A percentile compares a stretch with the other conserved stretches of the same genome.
Conservation (phyloP, 2,888 invertebrate genomes). For the Fragum sueziense region DNA sequence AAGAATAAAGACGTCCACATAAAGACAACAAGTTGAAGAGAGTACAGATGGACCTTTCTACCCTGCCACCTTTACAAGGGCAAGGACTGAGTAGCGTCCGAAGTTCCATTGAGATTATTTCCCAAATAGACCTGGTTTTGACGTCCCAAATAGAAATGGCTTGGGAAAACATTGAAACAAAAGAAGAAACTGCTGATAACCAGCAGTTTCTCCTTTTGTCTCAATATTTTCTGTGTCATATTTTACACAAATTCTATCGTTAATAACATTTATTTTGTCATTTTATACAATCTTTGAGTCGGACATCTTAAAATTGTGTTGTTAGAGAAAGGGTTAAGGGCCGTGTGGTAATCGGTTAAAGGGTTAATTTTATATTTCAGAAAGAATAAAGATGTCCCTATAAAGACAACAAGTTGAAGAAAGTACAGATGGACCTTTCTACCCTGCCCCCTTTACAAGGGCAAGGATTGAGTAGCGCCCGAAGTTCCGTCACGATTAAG, state of each 20-base stretch:
- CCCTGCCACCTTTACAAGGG: conserved; percentile 49
- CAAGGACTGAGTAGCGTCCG: conserved; percentile 29
- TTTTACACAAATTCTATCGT: no score
- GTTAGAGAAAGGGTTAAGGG: no score
- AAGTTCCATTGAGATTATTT: conserved; percentile 47
- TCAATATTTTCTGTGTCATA: neutral
- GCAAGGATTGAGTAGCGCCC: conserved; percentile 27
- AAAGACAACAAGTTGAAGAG: neutral
- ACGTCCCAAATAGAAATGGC: no score
- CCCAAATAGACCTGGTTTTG: no score
- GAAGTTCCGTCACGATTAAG: conserved; percentile 43
- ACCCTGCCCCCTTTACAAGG: conserved; percentile 51
- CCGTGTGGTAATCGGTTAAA: neutral
- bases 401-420: neutral
- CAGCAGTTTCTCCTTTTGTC: no score
- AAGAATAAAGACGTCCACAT: neutral
- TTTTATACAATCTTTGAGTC: no score
- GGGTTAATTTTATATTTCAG: neutral
- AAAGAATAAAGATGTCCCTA: neutral
- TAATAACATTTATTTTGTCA: no score
- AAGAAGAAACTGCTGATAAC: no score
- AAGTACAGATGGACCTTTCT: conserved; percentile 42
- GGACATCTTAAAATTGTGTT: no score
- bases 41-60: conserved; percentile 42
- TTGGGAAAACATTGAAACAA: no score